Base-by-base conservation (phyloP, 2,113 vertebrate species). In the Psilopsiagon aymara region DNA sequence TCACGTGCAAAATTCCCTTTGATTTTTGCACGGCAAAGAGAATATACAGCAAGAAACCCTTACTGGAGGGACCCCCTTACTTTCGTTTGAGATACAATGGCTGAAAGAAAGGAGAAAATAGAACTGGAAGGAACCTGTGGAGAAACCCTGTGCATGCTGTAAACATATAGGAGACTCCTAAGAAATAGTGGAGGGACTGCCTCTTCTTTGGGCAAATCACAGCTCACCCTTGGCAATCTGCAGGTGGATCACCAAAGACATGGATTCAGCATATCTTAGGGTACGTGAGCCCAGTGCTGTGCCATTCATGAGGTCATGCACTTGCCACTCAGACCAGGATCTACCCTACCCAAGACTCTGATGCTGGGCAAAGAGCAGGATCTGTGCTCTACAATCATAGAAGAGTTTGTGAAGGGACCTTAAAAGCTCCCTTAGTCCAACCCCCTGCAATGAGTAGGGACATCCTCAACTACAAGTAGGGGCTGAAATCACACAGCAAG, bases 301-400 rank as follows among this genome's bases (percentile, higher is more conserved):
- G 62, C 39, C 10, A 0, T 13, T 44, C 0, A 0, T 27, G 17
- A 83, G 29, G 10, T 29, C 6, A 8, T 1, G 1, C 6, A 4
- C 17, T 57, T 7, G 1, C 29, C 13, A 9, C 29, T 46, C 39
- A 64, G 19, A 11, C 7, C 29, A 29, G 33, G 49, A 23, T 80
- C 44, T 33, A 44, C 19, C 24, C 8, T 53, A 51, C 29, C 55
- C 5, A 0, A 89, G 89, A 67, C 8, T 6, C 27, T 33, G 37
- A 21, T 77, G 68, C 31, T 71, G 25, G 25, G 25, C 63, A 80
- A 80, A 70, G 28, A 73, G 18, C 31, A 73, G 19, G 17, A 80
- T 33, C 9, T 2, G 0, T 13, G 17, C 51, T 46, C 37, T 71
- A 15, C 57, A 59, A 15, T 59, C 57, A 35, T 24, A 59, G 33